Base-by-base conservation (phyloP, 2,888 invertebrate species). In the Oscheius sp. region DNA sequence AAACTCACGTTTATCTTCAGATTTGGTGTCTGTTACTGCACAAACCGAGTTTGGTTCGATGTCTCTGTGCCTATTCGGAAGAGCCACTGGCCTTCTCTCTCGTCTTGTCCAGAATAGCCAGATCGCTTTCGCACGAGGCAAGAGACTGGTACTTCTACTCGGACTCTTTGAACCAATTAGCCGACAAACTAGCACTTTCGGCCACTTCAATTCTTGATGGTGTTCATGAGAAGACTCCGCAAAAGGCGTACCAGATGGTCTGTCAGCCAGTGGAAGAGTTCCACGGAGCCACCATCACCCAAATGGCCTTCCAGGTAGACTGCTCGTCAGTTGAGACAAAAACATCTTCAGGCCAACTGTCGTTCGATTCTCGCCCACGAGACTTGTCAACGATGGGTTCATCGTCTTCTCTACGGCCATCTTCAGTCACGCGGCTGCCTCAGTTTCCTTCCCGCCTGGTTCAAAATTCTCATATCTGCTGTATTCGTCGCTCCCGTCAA, bases 341-440 rank as follows among this genome's bases (percentile, higher is more conserved):
- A 13, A 29, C 5, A 37, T 13, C 76, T 74, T 74, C 70, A 85
- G 85, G 70, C 90, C 2, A 87, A 89, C 66, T 90, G 90, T 81
- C 87, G 89, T 37, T 87, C 87, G 55, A 90, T 91, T 80, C 88
- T 91, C 47, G 90, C 91, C 3, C 91, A 91, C 80, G 90, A 90
- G 5, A 90, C 90, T 76, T 91, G 91, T 82, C 91, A 91, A 85
- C 89, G 90, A 77, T 91, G 91, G 90, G 87, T 91, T n/a, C 90
- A 90, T 4, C 89, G 90, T 50, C 88, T 90, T 65, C 89, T 91
- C 75, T 89, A 88, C 76, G 86, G 85, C 0, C 79, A 84, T 72
- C 75, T 87, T 5, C 84, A 86, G 55, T 70, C 87, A 0, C 78
- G 82, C 37, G 73, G 37, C 7, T 73, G 66, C n/a, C 77, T 77